Base-by-base conservation (phyloP, 1,140 invertebrate species). In the Coboldia fuscipes region DNA sequence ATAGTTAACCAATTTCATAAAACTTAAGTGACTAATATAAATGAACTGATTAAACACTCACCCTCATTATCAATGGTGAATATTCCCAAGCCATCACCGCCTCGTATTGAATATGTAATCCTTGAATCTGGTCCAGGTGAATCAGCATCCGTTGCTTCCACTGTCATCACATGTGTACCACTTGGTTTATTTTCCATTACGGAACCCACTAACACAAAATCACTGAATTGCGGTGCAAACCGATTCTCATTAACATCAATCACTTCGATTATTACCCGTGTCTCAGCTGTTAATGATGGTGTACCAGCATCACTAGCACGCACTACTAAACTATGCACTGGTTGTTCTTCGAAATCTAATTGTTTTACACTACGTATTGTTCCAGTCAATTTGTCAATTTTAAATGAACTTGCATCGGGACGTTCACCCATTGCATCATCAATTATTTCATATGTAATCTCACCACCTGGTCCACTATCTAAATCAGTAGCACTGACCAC, bases 221-320 rank as follows among this genome's bases (percentile, higher is more conserved):
- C 83, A 16, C 68, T 65, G 53, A 97, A 97, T 24, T 68, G 57
- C 0, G 92, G 92, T 17, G 83, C 58, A 47, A 78, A 68, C 3
- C 75, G 55, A 54, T 93, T 93, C 54, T 94, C 85, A 50, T 94
- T 88, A 9, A 96, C 86, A 58, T 96, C 86, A 28, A 84, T 71
- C 16, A 97, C 71, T 51, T 93, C 81, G 5, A 97, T 70, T 12
- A 82, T 68, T 14, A 85, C 62, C 28, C 71, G 71, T 22, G 75
- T 71, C 42, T 84, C 75, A 0, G 78, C 70, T 16, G 67, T 70
- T 24, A 85, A 53, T 0, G 73, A 60, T 0, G 79, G 76, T 24
- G 64, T 66, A 4, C 82, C 84, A 2, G 70, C 63, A 60, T 94
- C 89, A 13, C 66, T 68, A 0, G 83, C 89, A 21, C 71, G 63